A percentile compares a stretch with the other conserved stretches of the same genome.
Conservation (phyloP, 2,888 invertebrate species). For the Ectemnius cavifrons region DNA sequence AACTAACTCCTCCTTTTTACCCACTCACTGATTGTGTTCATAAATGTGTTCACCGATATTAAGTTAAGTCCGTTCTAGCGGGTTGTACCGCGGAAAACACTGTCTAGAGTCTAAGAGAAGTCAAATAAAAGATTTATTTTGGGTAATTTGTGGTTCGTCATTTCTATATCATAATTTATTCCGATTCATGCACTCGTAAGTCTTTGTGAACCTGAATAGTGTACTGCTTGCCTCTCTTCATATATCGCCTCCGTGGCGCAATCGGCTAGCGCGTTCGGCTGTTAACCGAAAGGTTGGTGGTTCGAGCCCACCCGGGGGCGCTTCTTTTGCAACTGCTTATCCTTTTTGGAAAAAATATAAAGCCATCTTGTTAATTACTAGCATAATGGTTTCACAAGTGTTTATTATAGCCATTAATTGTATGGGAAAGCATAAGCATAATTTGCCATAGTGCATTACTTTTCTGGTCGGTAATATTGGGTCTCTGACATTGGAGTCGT, state of each 20-base stretch:
- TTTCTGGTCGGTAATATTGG: too few relatives aligned
- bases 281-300: conserved; percentile 99
- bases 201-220: too few relatives aligned
- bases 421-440: too few relatives aligned
- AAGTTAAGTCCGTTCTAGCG: conserved; percentile 13
- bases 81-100: conserved; percentile 4
- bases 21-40: conserved; percentile 1
- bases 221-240: neutral
- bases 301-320: conserved; percentile 98
- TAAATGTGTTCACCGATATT: neutral
- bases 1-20: conserved; percentile 1
- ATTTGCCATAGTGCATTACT: too few relatives aligned
- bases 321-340: neutral
- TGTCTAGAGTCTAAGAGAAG: conserved; percentile 13
- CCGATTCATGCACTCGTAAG: too few relatives aligned
- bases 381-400: too few relatives aligned
- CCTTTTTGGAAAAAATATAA: neutral
- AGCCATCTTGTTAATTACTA: too few relatives aligned
- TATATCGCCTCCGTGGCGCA: conserved; percentile 90
- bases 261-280: conserved; percentile 98
- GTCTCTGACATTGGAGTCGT: too few relatives aligned
- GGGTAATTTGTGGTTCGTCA: neutral
- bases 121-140: conserved; percentile 28
- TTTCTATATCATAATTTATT: neutral
- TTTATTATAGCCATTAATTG: too few relatives aligned